These are phyloP conservation scores for Epiperipatus broadwayi DNA, from an alignment of 2,888 invertebrate genomes.

Conservation along the genomic window DNA sequence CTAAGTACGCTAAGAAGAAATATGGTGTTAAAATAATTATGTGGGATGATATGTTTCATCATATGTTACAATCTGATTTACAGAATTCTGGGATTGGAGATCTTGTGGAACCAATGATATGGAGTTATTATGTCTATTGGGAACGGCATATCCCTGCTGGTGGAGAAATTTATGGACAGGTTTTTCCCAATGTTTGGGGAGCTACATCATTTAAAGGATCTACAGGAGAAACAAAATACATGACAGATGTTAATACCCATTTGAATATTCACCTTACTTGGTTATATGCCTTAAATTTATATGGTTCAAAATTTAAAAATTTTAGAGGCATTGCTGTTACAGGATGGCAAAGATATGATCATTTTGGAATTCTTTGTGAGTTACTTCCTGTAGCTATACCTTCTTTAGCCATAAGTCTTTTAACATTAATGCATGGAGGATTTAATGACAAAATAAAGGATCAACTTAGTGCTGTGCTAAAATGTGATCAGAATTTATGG, in stretches of 20 bases:
- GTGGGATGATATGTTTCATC: slow-evolving; percentile 63
- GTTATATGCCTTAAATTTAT: too few relatives aligned
- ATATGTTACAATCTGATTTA: slow-evolving; percentile 39
- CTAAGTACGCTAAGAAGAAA: too few relatives aligned
- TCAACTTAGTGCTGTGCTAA: slow-evolving; percentile 19
- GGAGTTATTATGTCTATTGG: slow-evolving; percentile 40
- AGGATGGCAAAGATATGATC: slow-evolving; percentile 53
- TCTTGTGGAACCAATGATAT: slow-evolving; percentile 56
- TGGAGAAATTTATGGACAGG: too few relatives aligned
- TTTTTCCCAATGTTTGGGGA: slow-evolving; percentile 29
- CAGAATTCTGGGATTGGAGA: slow-evolving; percentile 41
- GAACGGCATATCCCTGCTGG: too few relatives aligned
- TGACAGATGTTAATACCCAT: slow-evolving; percentile 25
- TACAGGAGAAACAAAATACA: slow-evolving; percentile 25
- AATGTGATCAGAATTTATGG: slow-evolving; percentile 1
- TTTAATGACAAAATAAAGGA: slow-evolving; percentile 20
- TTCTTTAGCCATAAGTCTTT: slow-evolving; percentile 40
- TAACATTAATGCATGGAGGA: slow-evolving; percentile 28
- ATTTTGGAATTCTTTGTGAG: slow-evolving; percentile 48
- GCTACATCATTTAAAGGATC: slow-evolving; percentile 35
- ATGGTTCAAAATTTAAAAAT: slow-evolving; percentile 33
- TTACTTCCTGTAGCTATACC: slow-evolving; percentile 45
- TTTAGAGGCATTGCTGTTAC: slow-evolving; percentile 47
- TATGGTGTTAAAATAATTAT: too few relatives aligned
- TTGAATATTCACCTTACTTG: slow-evolving; percentile 26